Base-by-base conservation (phyloP, 2,888 invertebrate genomes). In the Drosophila sordidula region DNA sequence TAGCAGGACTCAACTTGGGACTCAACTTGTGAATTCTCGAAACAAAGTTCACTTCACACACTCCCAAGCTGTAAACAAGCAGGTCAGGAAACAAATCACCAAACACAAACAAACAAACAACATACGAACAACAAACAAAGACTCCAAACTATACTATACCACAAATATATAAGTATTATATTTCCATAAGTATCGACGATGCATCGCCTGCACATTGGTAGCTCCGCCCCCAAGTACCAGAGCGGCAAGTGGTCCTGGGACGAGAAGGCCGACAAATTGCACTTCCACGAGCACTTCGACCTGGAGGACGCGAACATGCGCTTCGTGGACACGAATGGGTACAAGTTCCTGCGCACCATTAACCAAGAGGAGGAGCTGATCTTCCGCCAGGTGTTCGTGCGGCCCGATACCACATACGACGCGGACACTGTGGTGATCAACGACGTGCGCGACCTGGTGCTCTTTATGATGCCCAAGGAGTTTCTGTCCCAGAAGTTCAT, bases 211-310 rank as follows among this genome's bases (percentile, higher is more conserved):
- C 58, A 58, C 11, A 52, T 58, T 3, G 55, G 22, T 9, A n/a
- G 29, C 0, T 14, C 32, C 3, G 45, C 22, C 0, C 59, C 45
- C 32, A 61, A 46, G 39, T 61, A 61, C 29, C 46, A 46, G n/a
- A 62, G 59, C 26, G 61, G 61, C 25, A 62, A 62, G 9, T 62
- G 61, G 61, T 18, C 25, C 11, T 62, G 61, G 61, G 39, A 62
- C 11, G 61, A 39, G 6, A 41, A 59, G 32, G 3, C n/a, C 0
- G 39, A 59, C 1, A 6, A 25, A 1, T 18, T 62, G 18, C 32
- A 61, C 4, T 62, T 46, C 16, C 6, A 59, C 2, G 25, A 59
- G 3, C 39, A 46, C 11, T 41, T 25, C 8, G 61, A 59, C 4
- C 32, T 62, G 61, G 26, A 59, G 16, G 25, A 59, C 8, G 61